Conservation (phyloP, 1,140 invertebrate species). For the Mylabris phalerata region DNA sequence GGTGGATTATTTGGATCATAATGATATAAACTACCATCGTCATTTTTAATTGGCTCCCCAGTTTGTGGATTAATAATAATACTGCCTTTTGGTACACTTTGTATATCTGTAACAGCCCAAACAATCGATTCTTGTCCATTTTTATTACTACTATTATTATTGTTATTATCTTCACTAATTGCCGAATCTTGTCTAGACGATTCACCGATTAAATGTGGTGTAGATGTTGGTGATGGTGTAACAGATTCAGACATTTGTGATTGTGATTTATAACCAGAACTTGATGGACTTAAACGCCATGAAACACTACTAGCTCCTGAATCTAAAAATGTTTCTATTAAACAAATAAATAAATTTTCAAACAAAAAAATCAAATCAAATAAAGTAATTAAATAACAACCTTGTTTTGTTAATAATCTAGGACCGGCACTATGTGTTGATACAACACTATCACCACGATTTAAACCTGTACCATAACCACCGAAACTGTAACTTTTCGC, state of each 20-base stretch:
- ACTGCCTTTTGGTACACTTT: slow-evolving; percentile 73
- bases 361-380: not conserved
- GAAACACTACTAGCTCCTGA: slow-evolving; percentile 62
- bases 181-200: slow-evolving; percentile 27
- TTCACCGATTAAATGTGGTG: slow-evolving; percentile 32
- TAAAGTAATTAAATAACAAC: slow-evolving; percentile 38
- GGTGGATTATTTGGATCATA: slow-evolving; percentile 66
- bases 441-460: slow-evolving; percentile 41
- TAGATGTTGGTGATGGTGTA: slow-evolving; percentile 63
- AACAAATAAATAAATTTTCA: not conserved
- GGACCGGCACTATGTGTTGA: slow-evolving; percentile 44
- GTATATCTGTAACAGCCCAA: slow-evolving; percentile 80
- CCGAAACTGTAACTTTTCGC: slow-evolving; percentile 83
- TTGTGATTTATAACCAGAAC: slow-evolving; percentile 72
- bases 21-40: slow-evolving; percentile 63
- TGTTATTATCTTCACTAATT: slow-evolving; percentile 14
- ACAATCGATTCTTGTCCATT: slow-evolving; percentile 46
- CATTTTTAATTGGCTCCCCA: slow-evolving; percentile 58
- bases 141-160: slow-evolving; percentile 15
- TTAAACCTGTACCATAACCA: slow-evolving; percentile 57
- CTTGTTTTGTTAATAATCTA: slow-evolving; percentile 64
- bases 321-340: slow-evolving; percentile 44
- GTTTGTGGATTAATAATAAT: slow-evolving; percentile 79
- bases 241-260: slow-evolving; percentile 67
- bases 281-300: slow-evolving; percentile 70